These are phyloP conservation scores for Monochamus saltuarius DNA, from an alignment of 1,140 invertebrate species.

Conservation along the genomic window DNA sequence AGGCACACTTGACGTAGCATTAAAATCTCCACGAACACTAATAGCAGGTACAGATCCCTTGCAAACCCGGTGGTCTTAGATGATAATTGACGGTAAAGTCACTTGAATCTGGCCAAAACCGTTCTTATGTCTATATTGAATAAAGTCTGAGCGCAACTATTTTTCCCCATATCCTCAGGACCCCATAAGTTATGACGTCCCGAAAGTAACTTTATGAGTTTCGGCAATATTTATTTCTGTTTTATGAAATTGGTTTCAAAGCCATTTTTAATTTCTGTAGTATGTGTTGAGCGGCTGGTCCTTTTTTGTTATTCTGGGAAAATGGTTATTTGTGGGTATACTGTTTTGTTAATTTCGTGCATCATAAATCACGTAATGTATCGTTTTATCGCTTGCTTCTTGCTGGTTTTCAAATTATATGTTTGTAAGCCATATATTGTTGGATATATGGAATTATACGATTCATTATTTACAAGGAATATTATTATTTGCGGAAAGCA, in stretches of 20 bases:
- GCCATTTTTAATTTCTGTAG: neutral
- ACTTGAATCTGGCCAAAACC: neutral
- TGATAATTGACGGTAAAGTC: neutral
- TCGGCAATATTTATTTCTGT: conserved; percentile 8
- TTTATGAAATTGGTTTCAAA: conserved; percentile 8
- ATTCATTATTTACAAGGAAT: no score
- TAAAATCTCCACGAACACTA: neutral
- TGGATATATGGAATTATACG: no score
- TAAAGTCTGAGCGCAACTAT: neutral
- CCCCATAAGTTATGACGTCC: neutral
- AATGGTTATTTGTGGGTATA: no score
- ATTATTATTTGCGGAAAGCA: no score
- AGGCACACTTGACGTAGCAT: no score
- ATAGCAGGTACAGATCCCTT: conserved; percentile 11
- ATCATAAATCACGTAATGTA: no score
- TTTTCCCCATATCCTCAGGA: conserved; percentile 1
- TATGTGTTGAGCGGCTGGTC: conserved; percentile 4
- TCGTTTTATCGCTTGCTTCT: no score
- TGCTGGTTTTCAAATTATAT: no score
- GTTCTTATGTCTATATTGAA: neutral
- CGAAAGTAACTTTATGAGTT: conserved; percentile 10
- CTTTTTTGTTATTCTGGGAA: conserved; percentile 3
- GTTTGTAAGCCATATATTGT: no score
- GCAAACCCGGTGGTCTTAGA: conserved; percentile 5
- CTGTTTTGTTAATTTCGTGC: no score